Evolutionary conservation across 2,113 vertebrate genomes (phyloP).

Genomic region (Heterotis niloticus): DNA sequence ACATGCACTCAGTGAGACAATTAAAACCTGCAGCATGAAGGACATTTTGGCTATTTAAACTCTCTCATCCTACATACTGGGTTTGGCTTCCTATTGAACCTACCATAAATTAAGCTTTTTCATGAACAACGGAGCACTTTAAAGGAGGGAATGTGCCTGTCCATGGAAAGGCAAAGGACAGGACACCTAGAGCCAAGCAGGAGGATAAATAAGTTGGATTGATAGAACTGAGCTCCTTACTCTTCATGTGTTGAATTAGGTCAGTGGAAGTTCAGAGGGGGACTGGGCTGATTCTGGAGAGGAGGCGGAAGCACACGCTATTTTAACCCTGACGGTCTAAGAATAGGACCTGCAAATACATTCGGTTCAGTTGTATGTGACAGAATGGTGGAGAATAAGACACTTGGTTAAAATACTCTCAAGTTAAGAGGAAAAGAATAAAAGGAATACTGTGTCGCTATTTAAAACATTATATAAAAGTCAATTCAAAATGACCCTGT

Average conservation of each 20-base stretch:
- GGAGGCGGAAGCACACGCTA: neutral
- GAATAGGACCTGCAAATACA: neutral
- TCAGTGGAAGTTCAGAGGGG: constrained; percentile 33
- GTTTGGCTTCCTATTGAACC: no score
- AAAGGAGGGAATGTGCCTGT: constrained; percentile 38
- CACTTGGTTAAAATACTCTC: no score
- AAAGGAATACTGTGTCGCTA: neutral
- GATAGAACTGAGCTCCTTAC: constrained; percentile 38
- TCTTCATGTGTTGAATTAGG: constrained; percentile 42
- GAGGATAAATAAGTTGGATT: constrained; percentile 59
- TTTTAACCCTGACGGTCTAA: neutral
- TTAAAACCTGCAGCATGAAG: no score
- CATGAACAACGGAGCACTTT: neutral
- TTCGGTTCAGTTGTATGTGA: neutral
- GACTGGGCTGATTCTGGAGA: neutral
- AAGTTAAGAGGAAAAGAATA: neutral
- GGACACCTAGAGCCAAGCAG: constrained; percentile 36
- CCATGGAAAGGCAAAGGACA: constrained; percentile 34
- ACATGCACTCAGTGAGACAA: no score
- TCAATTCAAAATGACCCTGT: neutral
- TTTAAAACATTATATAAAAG: constrained; percentile 5
- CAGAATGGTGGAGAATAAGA: no score
- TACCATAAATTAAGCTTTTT: neutral
- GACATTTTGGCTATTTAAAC: no score
- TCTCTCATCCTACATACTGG: no score